Evolutionary conservation across 1,140 invertebrate species (phyloP).

Genomic region (Drosophila ananassae): DNA sequence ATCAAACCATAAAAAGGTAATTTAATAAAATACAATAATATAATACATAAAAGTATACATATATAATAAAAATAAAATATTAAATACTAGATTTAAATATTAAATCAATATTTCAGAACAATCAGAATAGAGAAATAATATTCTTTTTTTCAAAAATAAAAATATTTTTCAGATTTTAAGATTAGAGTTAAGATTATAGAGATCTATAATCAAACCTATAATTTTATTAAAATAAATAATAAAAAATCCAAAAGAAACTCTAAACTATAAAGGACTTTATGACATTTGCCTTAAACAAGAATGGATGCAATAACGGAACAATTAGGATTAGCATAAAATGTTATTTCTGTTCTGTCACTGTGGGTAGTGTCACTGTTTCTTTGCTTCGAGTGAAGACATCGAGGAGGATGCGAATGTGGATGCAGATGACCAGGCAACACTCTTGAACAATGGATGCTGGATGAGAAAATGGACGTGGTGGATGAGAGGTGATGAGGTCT

Average conservation of each 20-base stretch:
- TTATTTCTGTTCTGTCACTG: slow-evolving; percentile 31
- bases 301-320: slow-evolving; percentile 13
- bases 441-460: slow-evolving; percentile 32
- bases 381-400: not conserved
- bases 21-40: no score
- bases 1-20: no score
- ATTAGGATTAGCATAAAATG: slow-evolving; percentile 11
- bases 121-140: no score
- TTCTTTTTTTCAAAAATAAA: not conserved
- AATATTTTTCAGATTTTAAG: not conserved
- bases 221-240: not conserved
- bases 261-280: not conserved
- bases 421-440: slow-evolving; percentile 29
- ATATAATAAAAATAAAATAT: no score
- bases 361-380: slow-evolving; percentile 20
- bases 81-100: no score
- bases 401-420: slow-evolving; percentile 11
- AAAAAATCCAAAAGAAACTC: not conserved
- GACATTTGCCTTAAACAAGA: not conserved
- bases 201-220: no score
- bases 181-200: no score
- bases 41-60: no score
- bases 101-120: no score
- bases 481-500: not conserved
- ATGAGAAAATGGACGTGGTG: not conserved